phyloP scores from a whole-genome alignment of 2,888 invertebrate species.

The Pachycephus smyrnensis region DNA sequence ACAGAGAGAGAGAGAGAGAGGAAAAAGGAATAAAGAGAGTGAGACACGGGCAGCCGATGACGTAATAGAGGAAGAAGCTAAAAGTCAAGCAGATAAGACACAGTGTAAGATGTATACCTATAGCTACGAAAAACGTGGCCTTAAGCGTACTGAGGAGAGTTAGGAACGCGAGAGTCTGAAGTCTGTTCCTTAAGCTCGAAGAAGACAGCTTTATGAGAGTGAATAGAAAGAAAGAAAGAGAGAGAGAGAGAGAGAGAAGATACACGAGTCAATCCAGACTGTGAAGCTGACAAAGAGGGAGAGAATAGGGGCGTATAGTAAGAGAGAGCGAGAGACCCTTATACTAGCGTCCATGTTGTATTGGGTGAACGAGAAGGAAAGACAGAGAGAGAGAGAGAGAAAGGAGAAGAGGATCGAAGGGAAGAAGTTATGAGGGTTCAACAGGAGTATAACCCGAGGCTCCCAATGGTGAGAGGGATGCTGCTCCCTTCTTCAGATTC shows the following conservation, averaged over 20 bases:
- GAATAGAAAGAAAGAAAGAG: constrained; percentile 7
- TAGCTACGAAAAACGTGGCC: not conserved
- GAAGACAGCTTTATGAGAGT: not conserved
- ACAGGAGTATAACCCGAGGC: constrained; percentile 17
- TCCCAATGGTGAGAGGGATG: not conserved
- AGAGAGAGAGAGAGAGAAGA: not conserved
- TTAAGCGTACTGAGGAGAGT: not conserved
- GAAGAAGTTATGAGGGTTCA: constrained; percentile 7
- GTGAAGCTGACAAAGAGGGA: not conserved
- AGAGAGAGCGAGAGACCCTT: no score
- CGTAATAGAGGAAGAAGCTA: not conserved
- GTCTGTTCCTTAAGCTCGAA: not conserved
- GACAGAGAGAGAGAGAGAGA: no score
- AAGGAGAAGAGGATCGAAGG: not conserved
- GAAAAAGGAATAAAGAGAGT: not conserved
- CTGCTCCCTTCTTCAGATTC: constrained; percentile 9
- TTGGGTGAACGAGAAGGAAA: no score
- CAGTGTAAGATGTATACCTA: not conserved
- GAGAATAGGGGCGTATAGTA: not conserved
- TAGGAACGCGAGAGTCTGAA: not conserved
- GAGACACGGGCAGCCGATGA: not conserved
- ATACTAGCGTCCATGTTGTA: no score
- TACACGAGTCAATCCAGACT: not conserved
- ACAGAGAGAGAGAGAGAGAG: constrained; percentile 12
- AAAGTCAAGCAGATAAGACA: not conserved